Conservation (phyloP, 2,113 vertebrate genomes). For the Myrmecophaga tridactyla region DNA sequence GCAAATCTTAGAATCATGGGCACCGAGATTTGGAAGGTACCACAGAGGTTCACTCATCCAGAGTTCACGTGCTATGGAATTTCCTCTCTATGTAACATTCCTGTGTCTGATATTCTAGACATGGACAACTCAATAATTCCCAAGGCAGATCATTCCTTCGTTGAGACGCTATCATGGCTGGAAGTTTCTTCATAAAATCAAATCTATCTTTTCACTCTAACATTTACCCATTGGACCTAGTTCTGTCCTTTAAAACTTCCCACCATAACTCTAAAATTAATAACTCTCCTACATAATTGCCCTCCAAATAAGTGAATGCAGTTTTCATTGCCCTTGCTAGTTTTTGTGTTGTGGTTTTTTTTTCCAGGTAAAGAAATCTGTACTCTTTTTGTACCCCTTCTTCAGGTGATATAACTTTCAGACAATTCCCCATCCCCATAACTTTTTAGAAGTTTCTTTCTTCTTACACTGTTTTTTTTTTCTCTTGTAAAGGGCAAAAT, state of each 20-base stretch:
- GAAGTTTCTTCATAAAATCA: not conserved
- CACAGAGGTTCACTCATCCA: not conserved
- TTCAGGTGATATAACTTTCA: constrained; percentile 10
- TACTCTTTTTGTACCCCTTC: not conserved
- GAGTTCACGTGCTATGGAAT: not conserved
- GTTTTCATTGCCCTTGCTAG: not conserved
- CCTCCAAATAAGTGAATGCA: not conserved
- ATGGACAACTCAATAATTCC: rapidly evolving
- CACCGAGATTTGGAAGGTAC: not conserved
- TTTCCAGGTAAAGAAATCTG: not conserved
- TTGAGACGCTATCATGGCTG: not conserved
- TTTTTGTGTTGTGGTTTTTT: constrained; percentile 30
- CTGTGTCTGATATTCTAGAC: not conserved
- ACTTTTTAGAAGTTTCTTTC: not conserved
- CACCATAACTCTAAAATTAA: not conserved
- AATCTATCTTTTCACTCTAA: not conserved
- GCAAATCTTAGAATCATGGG: not conserved
- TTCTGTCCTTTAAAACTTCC: not conserved
- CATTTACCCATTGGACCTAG: not conserved
- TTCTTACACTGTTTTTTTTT: not conserved
- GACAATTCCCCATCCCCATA: not conserved
- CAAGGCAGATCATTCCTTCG: not conserved
- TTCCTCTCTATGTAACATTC: no score
- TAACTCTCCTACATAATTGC: not conserved
- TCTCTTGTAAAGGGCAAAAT: not conserved